Base-by-base conservation (phyloP, 2,888 invertebrate genomes). In the Euspilapteryx auroguttella region DNA sequence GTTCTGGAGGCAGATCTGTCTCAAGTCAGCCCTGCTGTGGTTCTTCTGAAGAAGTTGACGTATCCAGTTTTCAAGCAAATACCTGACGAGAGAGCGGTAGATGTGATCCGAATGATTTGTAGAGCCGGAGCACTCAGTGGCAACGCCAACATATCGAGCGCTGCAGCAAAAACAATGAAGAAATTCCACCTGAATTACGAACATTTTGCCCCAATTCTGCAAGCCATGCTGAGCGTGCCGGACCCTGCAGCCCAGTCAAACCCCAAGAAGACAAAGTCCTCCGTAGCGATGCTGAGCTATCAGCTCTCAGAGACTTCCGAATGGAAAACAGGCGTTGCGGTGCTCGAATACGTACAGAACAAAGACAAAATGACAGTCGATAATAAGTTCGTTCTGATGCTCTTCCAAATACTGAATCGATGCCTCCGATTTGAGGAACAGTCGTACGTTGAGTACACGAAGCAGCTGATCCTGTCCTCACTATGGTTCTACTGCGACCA, bases 381-480 rank as follows among this genome's bases (percentile, higher is more conserved):
- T 9, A 79, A 82, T 29, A 40, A 78, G 1, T 68, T 95, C 24
- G 76, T 94, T n/a, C 82, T 86, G 0, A 49, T 83, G 2, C 58
- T 94, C 1, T 94, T 95, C 49, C 85, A 86, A 32, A 59, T 94
- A 25, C 55, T 95, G 9, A 85, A 86, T 45, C 83, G 82, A 61
- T 91, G 92, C 38, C 61, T 94, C 22, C 79, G 85, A 35, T 84
- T 89, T 41, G 92, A 93, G 44, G 87, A 89, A 37, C 90, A 91
- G 44, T 81, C 83, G 2, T 80, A 84, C 11, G 82, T 90, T 0
- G 95, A 96, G 52, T 96, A 96, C 49, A 82, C 88, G 0, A 94
- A 94, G 53, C 95, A 96, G 49, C 64, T 96, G 10, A 75, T 92
- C 12, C 64, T 97, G 0, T 86, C 90, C 0, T 82, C 83, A 1